Conservation (phyloP, 2,113 vertebrate species). For the Poeciliopsis turrubarensis region DNA sequence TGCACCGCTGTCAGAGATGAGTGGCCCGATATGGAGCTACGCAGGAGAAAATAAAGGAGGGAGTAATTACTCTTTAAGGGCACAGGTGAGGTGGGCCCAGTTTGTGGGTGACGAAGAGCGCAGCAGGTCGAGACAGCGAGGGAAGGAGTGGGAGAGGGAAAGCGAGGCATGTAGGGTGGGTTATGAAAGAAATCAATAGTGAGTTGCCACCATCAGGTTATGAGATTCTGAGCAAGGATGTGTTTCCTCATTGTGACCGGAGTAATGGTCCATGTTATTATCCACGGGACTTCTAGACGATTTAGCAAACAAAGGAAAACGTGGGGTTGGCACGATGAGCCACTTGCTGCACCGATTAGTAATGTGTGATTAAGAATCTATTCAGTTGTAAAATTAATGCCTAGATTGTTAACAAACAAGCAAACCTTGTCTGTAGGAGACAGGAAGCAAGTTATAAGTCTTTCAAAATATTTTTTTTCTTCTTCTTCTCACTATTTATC, state of each 20-base stretch:
- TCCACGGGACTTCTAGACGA: conserved; percentile 21
- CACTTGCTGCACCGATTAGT: conserved; percentile 55
- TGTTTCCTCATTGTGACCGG: conserved; percentile 61
- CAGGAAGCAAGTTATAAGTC: conserved; percentile 9
- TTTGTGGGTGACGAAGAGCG: conserved; percentile 45
- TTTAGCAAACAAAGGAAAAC: conserved; percentile 63
- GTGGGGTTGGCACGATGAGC: conserved; percentile 7
- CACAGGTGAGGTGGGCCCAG: conserved; percentile 36
- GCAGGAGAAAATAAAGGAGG: conserved; percentile 74
- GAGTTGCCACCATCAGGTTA: conserved; percentile 63
- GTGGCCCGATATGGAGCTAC: conserved; percentile 63
- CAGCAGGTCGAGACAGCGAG: conserved; percentile 27
- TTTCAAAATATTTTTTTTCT: not conserved
- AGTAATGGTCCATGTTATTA: conserved; percentile 63
- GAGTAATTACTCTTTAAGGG: conserved; percentile 74
- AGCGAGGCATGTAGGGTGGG: conserved; percentile 30
- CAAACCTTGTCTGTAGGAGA: not conserved
- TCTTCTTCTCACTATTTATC: no score
- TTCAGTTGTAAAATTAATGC: conserved; percentile 53
- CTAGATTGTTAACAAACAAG: conserved; percentile 41
- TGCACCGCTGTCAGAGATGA: conserved; percentile 73
- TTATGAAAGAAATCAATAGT: conserved; percentile 75
- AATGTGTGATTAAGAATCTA: conserved; percentile 68
- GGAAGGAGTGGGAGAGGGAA: conserved; percentile 22
- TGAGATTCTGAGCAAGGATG: conserved; percentile 72